A percentile compares a stretch with the other conserved stretches of the same genome.
These are phyloP conservation scores for Napeogenes sylphis DNA, from an alignment of 2,888 invertebrate species.

Conservation along the genomic window DNA sequence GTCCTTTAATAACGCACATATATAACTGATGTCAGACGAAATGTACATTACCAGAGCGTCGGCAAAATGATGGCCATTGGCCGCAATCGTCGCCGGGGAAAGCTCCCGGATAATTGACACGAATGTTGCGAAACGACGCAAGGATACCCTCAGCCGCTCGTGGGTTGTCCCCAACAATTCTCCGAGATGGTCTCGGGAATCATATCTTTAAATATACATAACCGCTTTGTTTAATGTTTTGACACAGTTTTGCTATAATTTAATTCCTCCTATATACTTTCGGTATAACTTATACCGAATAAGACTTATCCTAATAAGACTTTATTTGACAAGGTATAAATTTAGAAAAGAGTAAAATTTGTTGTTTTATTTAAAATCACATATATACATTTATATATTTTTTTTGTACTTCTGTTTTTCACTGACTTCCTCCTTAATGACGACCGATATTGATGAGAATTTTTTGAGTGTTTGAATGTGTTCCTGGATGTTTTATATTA, in stretches of 20 bases:
- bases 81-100: constrained; percentile 63
- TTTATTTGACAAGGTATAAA: no score
- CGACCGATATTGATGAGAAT: no score
- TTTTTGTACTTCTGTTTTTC: no score
- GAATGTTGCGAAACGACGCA: constrained; percentile 55
- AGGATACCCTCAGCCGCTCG: constrained; percentile 41
- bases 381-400: no score
- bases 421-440: no score
- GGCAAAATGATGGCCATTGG: constrained; percentile 64
- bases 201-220: constrained; percentile 23
- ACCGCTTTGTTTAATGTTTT: constrained; percentile 1
- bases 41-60: constrained; percentile 53
- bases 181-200: constrained; percentile 26
- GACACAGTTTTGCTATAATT: constrained; percentile 4
- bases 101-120: constrained; percentile 71
- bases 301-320: neutral
- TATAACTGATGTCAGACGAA: constrained; percentile 59
- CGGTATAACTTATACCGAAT: neutral
- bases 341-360: no score
- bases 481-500: no score
- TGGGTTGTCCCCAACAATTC: constrained; percentile 28
- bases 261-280: neutral
- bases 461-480: no score
- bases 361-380: no score
- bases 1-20: constrained; percentile 67